Conservation (phyloP, 1,140 invertebrate species). For the Tetramorium parvispinum region DNA sequence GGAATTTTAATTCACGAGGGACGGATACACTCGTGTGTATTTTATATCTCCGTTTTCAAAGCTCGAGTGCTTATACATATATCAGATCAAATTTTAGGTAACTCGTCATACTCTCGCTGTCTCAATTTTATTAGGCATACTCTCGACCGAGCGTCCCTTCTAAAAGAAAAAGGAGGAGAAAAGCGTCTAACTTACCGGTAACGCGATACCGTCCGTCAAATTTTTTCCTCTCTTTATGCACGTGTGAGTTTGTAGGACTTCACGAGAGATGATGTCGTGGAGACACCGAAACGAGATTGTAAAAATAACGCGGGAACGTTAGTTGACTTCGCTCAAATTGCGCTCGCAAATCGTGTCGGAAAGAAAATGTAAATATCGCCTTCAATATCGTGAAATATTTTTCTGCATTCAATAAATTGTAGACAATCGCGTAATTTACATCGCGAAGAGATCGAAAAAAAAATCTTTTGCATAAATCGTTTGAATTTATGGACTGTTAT, state of each 20-base stretch:
- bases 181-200: constrained; percentile 79
- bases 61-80: constrained; percentile 16
- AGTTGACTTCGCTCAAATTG: constrained; percentile 26
- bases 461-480: constrained; percentile 14
- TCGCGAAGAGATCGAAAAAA: not conserved
- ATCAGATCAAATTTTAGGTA: constrained; percentile 41
- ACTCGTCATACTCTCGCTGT: constrained; percentile 77
- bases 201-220: constrained; percentile 78
- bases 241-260: constrained; percentile 59
- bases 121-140: constrained; percentile 83
- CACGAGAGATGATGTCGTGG: constrained; percentile 45
- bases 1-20: constrained; percentile 7
- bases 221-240: constrained; percentile 67
- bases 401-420: constrained; percentile 9
- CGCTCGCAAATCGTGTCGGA: constrained; percentile 63
- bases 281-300: constrained; percentile 67
- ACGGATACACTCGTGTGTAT: not conserved
- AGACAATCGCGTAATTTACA: constrained; percentile 20
- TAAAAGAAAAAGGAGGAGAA: constrained; percentile 64
- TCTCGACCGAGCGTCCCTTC: constrained; percentile 32
- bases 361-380: constrained; percentile 55
- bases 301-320: constrained; percentile 70
- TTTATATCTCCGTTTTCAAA: constrained; percentile 24
- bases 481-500: constrained; percentile 15
- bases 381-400: constrained; percentile 60